These are phyloP conservation scores for Hecatera dysodea DNA, from an alignment of 2,888 invertebrate species.

Conservation along the genomic window DNA sequence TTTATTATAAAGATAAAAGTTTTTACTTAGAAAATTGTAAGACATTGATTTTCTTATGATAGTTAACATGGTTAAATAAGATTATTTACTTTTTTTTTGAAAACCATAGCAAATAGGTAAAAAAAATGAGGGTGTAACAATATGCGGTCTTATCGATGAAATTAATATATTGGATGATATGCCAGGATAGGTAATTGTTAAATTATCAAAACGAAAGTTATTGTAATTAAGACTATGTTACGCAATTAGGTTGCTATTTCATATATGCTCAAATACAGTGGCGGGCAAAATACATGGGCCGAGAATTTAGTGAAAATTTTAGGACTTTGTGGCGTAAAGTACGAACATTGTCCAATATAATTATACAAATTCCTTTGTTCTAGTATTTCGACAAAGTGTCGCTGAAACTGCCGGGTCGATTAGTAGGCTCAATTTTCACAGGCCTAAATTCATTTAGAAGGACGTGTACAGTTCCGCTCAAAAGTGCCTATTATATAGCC, in stretches of 20 bases:
- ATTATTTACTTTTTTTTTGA: no score
- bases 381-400: slow-evolving; percentile 48
- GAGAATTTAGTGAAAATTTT: slow-evolving; percentile 32
- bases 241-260: no score
- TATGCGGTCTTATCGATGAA: no score
- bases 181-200: no score
- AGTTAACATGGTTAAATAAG: not conserved
- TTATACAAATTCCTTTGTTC: slow-evolving; percentile 59
- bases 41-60: not conserved
- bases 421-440: slow-evolving; percentile 47
- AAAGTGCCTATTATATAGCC: not conserved
- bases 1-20: no score
- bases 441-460: slow-evolving; percentile 36
- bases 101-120: no score
- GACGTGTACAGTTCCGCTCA: slow-evolving; percentile 13
- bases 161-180: no score
- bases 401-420: slow-evolving; percentile 35
- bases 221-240: not conserved
- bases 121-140: no score
- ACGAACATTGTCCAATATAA: slow-evolving; percentile 45
- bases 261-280: slow-evolving; percentile 4
- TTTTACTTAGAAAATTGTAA: not conserved
- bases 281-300: not conserved
- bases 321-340: slow-evolving; percentile 25
- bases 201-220: not conserved